Percentiles rank a stretch among this genome's conserved stretches.
Evolutionary conservation across 2,797 vertebrate genomes (phyloP).

Genomic region (Schizopygopsis pylzovi): DNA sequence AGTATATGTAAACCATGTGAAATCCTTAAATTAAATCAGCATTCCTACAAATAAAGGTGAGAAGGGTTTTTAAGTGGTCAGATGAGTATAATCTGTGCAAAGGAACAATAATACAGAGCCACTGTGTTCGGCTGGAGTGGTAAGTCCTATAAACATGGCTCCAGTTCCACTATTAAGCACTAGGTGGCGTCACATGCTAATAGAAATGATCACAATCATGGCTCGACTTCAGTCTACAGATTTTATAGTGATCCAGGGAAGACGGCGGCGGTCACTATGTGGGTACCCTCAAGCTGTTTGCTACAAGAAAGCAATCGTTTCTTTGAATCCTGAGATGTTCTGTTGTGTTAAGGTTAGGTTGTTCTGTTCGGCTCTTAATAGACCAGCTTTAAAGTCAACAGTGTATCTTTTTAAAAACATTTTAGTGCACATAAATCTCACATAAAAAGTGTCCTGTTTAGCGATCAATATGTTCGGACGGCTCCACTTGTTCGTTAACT

Average conservation of each 20-base stretch:
- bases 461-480: slow-evolving; percentile 60
- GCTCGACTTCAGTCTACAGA: slow-evolving; percentile 37
- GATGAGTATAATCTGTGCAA: slow-evolving; percentile 32
- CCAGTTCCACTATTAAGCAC: slow-evolving; percentile 65
- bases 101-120: slow-evolving; percentile 33
- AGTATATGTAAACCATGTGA: slow-evolving; percentile 47
- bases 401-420: slow-evolving; percentile 41
- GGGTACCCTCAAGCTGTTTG: slow-evolving; percentile 66
- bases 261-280: slow-evolving; percentile 35
- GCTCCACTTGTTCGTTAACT: slow-evolving; percentile 57
- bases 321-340: slow-evolving; percentile 67
- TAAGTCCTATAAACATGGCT: slow-evolving; percentile 24
- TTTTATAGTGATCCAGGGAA: slow-evolving; percentile 36
- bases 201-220: slow-evolving; percentile 43
- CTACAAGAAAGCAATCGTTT: slow-evolving; percentile 69
- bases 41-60: slow-evolving; percentile 20
- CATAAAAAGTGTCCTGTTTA: slow-evolving; percentile 59
- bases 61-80: slow-evolving; percentile 17
- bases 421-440: slow-evolving; percentile 50
- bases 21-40: slow-evolving; percentile 39
- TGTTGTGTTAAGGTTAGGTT: slow-evolving; percentile 46
- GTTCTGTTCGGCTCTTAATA: slow-evolving; percentile 39
- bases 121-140: slow-evolving; percentile 8
- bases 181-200: slow-evolving; percentile 67
- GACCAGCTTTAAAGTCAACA: slow-evolving; percentile 40